Evolutionary conservation across 1,140 invertebrate species (phyloP), one percentile per base, ranked within the genome.

Genomic region (Armadillidium nasatum): DNA sequence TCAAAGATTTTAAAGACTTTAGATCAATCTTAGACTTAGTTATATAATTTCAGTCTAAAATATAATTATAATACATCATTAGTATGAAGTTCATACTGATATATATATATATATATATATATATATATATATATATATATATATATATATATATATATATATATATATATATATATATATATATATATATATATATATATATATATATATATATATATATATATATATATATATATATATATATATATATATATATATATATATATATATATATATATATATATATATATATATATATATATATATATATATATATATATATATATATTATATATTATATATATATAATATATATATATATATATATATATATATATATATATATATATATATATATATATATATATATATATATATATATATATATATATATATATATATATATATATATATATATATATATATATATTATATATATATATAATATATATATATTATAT

Each of bases 21-120:
- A n/a, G n/a, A n/a, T n/a, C n/a, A n/a, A n/a, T n/a, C n/a, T n/a
- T n/a, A n/a, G n/a, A n/a, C n/a, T n/a, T n/a, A n/a, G n/a, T n/a
- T n/a, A n/a, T n/a, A n/a, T n/a, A n/a, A n/a, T n/a, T n/a, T n/a
- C n/a, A n/a, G n/a, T n/a, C n/a, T n/a, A n/a, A n/a, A n/a, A n/a
- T n/a, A n/a, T n/a, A n/a, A n/a, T n/a, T n/a, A n/a, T n/a, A n/a
- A n/a, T n/a, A n/a, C n/a, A n/a, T n/a, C n/a, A n/a, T n/a, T n/a
- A n/a, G n/a, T n/a, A n/a, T n/a, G n/a, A n/a, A n/a, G n/a, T n/a
- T n/a, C n/a, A n/a, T n/a, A n/a, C n/a, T n/a, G n/a, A 60, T 60
- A 60, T 60, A 60, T 60, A 60, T 60, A 60, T 60, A 60, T 60
- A 60, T 60, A 60, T 60, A 60, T 60, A 60, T 60, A 60, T 60